phyloP scores from a whole-genome alignment of 2,113 vertebrate species.

The Dendrocopos noguchii region DNA sequence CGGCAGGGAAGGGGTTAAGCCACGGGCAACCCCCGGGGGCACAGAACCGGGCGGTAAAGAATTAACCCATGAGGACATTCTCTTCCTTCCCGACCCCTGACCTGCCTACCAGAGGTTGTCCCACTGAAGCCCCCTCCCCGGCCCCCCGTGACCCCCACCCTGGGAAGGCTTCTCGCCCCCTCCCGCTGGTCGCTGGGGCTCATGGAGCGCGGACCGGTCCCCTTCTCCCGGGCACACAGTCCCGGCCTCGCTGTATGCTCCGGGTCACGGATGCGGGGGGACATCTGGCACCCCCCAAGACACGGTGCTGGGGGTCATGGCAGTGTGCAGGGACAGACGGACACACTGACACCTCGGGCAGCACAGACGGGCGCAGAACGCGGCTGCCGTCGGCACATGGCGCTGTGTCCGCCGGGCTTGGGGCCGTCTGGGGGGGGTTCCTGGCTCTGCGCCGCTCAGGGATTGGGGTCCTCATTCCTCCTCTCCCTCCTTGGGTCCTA shows the following conservation, averaged over 20 bases:
- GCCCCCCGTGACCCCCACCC: background rate
- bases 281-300: background rate
- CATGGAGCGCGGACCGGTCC: background rate
- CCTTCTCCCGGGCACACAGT: background rate
- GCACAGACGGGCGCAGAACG: background rate
- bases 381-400: no score
- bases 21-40: background rate
- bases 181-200: background rate
- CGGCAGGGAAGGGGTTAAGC: background rate
- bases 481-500: background rate
- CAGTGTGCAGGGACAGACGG: background rate
- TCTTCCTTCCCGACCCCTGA: background rate
- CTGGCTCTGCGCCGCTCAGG: fast-evolving
- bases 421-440: background rate
- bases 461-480: background rate
- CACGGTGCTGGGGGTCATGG: background rate
- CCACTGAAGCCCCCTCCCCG: background rate
- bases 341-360: background rate
- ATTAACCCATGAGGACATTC: background rate
- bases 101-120: background rate
- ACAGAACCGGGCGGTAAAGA: background rate
- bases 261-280: background rate
- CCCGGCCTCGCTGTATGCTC: fast-evolving
- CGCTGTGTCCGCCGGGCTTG: fast-evolving
- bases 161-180: background rate